Percentiles rank a stretch among this genome's conserved stretches.
Conservation (phyloP, 2,113 vertebrate genomes). For the Toxotes chatareus region DNA sequence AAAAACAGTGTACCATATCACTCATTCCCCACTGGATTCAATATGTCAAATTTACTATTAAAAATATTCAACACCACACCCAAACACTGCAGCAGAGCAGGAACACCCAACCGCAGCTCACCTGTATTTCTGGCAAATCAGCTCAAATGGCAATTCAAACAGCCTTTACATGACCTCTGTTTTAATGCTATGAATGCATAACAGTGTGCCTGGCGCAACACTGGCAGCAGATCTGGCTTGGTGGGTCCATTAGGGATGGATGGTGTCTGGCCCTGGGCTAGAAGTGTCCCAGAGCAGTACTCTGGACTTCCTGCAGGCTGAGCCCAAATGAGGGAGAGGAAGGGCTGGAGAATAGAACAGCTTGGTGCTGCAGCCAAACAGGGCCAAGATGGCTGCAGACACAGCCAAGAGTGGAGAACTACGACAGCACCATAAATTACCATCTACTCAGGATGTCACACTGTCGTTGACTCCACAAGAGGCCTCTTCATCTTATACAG, state of each 20-base stretch:
- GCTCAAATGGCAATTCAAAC: slow-evolving; percentile 25
- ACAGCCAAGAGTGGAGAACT: slow-evolving; percentile 52
- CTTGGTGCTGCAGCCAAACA: slow-evolving; percentile 58
- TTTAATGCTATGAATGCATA: slow-evolving; percentile 60
- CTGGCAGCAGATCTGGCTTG: slow-evolving; percentile 61
- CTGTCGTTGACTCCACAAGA: slow-evolving; percentile 66
- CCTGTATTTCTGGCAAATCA: slow-evolving; percentile 66
- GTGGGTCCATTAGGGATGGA: slow-evolving; percentile 70
- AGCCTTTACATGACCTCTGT: slow-evolving; percentile 63
- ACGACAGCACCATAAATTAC: slow-evolving; percentile 63
- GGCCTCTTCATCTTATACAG: slow-evolving; percentile 60
- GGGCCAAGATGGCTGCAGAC: slow-evolving; percentile 47
- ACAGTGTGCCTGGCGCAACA: slow-evolving; percentile 44
- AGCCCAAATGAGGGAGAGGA: slow-evolving; percentile 66
- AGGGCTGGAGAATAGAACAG: slow-evolving; percentile 57
- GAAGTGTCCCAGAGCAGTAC: slow-evolving; percentile 58
- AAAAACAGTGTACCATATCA: slow-evolving; percentile 39
- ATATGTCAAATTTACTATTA: slow-evolving; percentile 46
- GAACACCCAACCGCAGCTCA: slow-evolving; percentile 56
- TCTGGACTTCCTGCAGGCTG: slow-evolving; percentile 68
- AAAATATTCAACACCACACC: slow-evolving; percentile 60
- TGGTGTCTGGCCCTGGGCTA: slow-evolving; percentile 67
- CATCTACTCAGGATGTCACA: slow-evolving; percentile 65
- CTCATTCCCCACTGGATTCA: slow-evolving; percentile 31
- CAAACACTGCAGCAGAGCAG: slow-evolving; percentile 44